phyloP scores from a whole-genome alignment of 2,888 invertebrate genomes.

The Dryomyza anilis region DNA sequence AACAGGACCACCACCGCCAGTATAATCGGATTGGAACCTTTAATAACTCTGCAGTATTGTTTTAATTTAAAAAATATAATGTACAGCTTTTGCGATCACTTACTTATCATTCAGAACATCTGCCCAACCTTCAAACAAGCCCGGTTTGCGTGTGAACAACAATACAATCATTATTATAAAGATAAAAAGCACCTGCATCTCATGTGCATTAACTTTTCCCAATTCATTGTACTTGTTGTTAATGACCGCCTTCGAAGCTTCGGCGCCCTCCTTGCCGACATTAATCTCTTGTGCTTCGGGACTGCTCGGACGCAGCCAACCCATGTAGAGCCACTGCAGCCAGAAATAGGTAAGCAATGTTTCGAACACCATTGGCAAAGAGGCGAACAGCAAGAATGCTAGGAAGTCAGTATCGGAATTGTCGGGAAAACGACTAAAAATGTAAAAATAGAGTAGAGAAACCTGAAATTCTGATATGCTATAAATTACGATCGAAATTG shows the following conservation, averaged over 20 bases:
- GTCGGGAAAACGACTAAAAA: constrained; percentile 36
- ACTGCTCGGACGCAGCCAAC: constrained; percentile 60
- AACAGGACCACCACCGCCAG: constrained; percentile 78
- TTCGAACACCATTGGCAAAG: constrained; percentile 31
- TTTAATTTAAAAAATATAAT: neutral
- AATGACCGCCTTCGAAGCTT: constrained; percentile 65
- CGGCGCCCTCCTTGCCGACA: constrained; percentile 64
- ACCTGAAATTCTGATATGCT: too few relatives aligned
- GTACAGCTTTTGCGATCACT: neutral
- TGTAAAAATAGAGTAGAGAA: too few relatives aligned
- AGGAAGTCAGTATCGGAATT: constrained; percentile 32
- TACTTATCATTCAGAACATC: constrained; percentile 45
- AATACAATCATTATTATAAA: constrained; percentile 77
- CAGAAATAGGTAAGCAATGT: constrained; percentile 29
- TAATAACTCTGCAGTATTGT: constrained; percentile 29
- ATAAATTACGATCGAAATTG: neutral
- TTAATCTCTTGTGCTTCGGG: constrained; percentile 63
- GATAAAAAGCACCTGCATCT: constrained; percentile 69
- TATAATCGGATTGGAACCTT: constrained; percentile 70
- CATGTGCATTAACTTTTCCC: constrained; percentile 79
- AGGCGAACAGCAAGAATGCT: constrained; percentile 30
- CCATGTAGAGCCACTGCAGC: constrained; percentile 37
- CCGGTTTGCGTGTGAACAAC: constrained; percentile 85
- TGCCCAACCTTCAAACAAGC: constrained; percentile 85
- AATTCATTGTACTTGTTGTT: constrained; percentile 65